phyloP scores from a whole-genome alignment of 2,113 vertebrate species.

The Nesospiza acunhae region DNA sequence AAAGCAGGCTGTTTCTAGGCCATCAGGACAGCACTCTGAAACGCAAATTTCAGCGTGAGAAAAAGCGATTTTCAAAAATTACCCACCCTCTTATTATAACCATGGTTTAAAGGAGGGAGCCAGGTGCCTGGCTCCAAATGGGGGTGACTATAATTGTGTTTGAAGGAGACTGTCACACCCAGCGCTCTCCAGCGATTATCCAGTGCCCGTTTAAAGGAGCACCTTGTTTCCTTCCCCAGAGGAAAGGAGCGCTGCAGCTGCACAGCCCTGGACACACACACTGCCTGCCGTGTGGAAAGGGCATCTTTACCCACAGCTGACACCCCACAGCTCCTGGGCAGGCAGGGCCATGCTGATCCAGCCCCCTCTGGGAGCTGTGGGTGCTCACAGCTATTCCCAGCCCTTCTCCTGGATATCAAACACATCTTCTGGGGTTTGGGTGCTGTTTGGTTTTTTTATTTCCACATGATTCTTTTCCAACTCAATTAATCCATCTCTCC shows the following conservation, averaged over 20 bases:
- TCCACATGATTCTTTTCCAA: background rate
- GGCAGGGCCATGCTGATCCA: fast-evolving
- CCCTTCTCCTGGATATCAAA: background rate
- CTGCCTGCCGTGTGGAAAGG: background rate
- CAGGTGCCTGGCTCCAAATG: background rate
- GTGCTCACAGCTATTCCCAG: fast-evolving
- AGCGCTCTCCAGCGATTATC: fast-evolving
- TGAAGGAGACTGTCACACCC: background rate
- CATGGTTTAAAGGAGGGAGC: background rate
- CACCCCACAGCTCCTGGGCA: background rate
- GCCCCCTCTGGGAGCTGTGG: background rate
- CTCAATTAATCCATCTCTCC: background rate
- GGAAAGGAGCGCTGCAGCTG: fast-evolving
- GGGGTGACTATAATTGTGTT: background rate
- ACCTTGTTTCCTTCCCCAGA: background rate
- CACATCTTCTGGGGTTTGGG: background rate
- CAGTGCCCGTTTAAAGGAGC: background rate
- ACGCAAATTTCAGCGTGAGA: background rate
- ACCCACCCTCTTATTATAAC: background rate
- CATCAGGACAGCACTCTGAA: background rate
- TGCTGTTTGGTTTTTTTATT: background rate
- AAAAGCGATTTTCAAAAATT: fast-evolving
- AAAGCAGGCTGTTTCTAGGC: background rate
- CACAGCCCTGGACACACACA: background rate
- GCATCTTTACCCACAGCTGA: background rate